These are phyloP conservation scores for Meda fulgida DNA, from an alignment of 2,797 vertebrate genomes.

Conservation along the genomic window DNA sequence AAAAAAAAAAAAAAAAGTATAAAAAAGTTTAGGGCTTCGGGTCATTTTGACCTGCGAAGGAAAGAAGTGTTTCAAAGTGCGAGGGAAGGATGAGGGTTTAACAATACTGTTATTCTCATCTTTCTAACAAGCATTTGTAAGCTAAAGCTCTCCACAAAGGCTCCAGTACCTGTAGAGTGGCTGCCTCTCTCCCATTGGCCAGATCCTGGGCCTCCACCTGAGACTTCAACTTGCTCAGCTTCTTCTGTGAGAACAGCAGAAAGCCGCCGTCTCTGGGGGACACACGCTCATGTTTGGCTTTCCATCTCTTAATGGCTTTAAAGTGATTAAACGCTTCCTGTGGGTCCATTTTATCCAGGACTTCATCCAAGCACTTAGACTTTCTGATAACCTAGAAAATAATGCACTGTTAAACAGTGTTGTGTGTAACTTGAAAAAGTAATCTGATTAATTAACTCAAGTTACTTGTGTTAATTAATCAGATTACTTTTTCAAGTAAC, in stretches of 20 bases:
- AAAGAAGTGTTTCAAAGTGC: too few species aligned
- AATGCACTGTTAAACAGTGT: background rate
- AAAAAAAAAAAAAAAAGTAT: too few species aligned
- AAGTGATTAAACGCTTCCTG: conserved; percentile 79
- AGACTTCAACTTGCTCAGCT: conserved; percentile 77
- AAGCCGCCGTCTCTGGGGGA: conserved; percentile 83
- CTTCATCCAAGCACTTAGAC: conserved; percentile 84
- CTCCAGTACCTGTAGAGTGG: conserved; percentile 77
- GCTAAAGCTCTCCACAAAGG: background rate
- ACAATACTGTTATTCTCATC: background rate
- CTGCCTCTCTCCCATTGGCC: conserved; percentile 72
- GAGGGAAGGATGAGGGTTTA: too few species aligned
- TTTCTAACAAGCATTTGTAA: background rate
- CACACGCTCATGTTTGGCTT: conserved; percentile 71
- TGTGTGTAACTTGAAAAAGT: too few species aligned
- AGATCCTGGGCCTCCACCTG: conserved; percentile 51
- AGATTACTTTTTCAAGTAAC: too few species aligned
- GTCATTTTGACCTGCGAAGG: too few species aligned
- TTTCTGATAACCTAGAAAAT: conserved; percentile 86
- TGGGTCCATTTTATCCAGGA: conserved; percentile 83
- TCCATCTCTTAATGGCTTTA: conserved; percentile 86
- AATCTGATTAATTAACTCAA: too few species aligned
- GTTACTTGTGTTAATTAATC: too few species aligned
- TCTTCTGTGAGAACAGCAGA: conserved; percentile 88
- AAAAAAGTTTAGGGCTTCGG: too few species aligned